A percentile compares a stretch with the other conserved stretches of the same genome.
phyloP scores from a whole-genome alignment of 2,888 invertebrate species.

The Tethea ocularis region DNA sequence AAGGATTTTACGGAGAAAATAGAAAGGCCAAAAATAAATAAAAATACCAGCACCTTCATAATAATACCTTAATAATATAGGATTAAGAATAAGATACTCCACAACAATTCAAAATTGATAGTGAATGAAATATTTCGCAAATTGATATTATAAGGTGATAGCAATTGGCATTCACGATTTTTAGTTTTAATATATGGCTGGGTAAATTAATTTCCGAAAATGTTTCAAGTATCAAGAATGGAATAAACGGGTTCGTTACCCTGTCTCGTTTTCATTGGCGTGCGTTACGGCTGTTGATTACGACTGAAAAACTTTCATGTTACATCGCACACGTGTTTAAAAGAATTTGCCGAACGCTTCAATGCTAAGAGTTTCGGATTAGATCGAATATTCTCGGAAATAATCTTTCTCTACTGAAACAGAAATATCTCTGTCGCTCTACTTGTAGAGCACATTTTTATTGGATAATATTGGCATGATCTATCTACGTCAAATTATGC shows the following conservation, averaged over 20 bases:
- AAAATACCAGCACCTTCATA: conserved; percentile 1
- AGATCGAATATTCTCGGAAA: conserved; percentile 20
- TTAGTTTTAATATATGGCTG: conserved; percentile 4
- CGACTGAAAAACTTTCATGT: conserved; percentile 65
- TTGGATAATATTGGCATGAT: neutral
- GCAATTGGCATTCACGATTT: no score
- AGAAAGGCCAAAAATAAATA: conserved; percentile 6
- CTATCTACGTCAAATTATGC: neutral
- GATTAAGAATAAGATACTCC: no score
- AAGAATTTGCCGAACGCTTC: conserved; percentile 26
- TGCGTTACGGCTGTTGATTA: conserved; percentile 52
- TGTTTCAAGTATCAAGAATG: neutral
- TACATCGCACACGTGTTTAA: conserved; percentile 37
- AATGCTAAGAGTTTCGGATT: conserved; percentile 23
- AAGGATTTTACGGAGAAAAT: conserved; percentile 14
- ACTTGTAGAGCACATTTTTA: neutral
- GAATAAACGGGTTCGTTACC: conserved; percentile 63
- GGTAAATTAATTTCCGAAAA: neutral
- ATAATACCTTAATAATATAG: no score
- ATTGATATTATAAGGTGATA: no score
- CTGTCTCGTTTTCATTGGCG: conserved; percentile 77
- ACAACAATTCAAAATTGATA: no score
- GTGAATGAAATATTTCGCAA: no score
- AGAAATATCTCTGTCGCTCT: neutral
- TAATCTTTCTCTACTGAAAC: conserved; percentile 12